Evolutionary conservation across 2,888 invertebrate species (phyloP).

Genomic region (Heliconius sara): DNA sequence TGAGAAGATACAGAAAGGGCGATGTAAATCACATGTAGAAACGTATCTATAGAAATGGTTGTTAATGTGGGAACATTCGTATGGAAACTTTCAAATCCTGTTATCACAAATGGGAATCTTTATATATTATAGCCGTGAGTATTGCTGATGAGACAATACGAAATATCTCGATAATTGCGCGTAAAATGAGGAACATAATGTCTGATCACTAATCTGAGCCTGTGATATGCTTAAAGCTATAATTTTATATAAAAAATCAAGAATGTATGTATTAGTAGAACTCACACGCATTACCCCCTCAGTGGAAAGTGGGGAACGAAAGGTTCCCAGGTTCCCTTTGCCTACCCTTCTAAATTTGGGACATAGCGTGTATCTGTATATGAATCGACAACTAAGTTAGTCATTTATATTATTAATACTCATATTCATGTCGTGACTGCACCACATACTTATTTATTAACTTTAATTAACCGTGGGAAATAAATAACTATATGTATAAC

Average conservation of each 20-base stretch:
- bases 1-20: constrained; percentile 24
- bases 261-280: no score
- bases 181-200: no score
- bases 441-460: not conserved
- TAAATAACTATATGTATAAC: constrained; percentile 2
- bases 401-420: not conserved
- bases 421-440: constrained; percentile 11
- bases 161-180: no score
- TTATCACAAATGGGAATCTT: no score
- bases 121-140: no score
- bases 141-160: no score
- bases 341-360: no score
- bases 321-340: not conserved
- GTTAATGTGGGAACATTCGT: constrained; percentile 44
- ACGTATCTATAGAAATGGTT: constrained; percentile 36
- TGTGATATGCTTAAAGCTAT: no score
- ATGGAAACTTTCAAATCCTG: constrained; percentile 44
- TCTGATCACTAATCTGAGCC: no score
- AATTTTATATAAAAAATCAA: no score
- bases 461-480: constrained; percentile 14
- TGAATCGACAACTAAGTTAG: not conserved
- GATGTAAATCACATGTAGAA: constrained; percentile 31
- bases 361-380: not conserved
- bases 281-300: no score
- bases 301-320: no score